phyloP scores from a whole-genome alignment of 1,140 invertebrate genomes.

The Diabrotica virgifera region DNA sequence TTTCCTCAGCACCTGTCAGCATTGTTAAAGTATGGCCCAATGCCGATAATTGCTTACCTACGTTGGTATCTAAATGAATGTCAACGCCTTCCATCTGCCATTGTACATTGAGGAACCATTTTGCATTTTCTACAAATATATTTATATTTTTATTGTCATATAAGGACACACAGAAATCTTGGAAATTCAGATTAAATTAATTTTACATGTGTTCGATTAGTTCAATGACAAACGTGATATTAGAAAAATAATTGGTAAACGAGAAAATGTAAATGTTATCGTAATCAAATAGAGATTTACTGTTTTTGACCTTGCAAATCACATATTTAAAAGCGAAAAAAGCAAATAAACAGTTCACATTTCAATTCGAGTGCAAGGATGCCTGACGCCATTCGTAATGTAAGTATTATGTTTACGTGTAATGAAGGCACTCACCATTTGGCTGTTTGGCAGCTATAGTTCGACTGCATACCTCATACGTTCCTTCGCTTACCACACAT shows the following conservation, averaged over 20 bases:
- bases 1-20: constrained; percentile 83
- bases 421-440: constrained; percentile 51
- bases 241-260: too few species aligned
- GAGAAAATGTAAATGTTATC: too few species aligned
- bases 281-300: too few species aligned
- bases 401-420: neutral
- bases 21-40: constrained; percentile 93
- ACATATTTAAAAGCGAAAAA: too few species aligned
- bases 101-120: constrained; percentile 96
- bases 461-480: constrained; percentile 93
- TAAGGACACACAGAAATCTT: too few species aligned
- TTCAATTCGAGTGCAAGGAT: too few species aligned
- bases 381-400: too few species aligned
- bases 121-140: constrained; percentile 76
- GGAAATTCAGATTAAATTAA: too few species aligned
- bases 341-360: too few species aligned
- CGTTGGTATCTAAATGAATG: constrained; percentile 92
- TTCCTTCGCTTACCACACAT: constrained; percentile 95
- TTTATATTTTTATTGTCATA: neutral
- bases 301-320: too few species aligned
- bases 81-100: constrained; percentile 99
- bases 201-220: too few species aligned
- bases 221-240: too few species aligned
- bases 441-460: constrained; percentile 77
- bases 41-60: constrained; percentile 92